phyloP scores from a whole-genome alignment of 2,113 vertebrate species.

The Piaya cayana region DNA sequence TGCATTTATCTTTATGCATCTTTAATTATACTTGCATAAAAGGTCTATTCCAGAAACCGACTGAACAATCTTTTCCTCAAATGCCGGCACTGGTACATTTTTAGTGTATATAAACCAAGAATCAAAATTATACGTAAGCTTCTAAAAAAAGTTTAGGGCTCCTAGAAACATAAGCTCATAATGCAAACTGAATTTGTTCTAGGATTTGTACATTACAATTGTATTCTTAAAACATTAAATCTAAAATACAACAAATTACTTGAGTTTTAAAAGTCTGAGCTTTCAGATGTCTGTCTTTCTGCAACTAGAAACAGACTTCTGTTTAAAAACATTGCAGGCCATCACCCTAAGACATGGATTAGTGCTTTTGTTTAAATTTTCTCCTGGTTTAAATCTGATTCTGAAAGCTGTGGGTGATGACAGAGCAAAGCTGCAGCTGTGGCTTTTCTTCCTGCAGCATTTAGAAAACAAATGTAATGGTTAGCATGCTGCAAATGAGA shows the following conservation, averaged over 20 bases:
- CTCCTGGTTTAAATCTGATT: slow-evolving; percentile 9
- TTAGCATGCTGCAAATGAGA: not conserved
- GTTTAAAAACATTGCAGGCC: not conserved
- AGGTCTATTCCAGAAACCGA: not conserved
- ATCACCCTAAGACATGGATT: not conserved
- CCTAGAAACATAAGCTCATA: not conserved
- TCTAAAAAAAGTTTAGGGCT: not conserved
- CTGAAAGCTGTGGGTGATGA: slow-evolving; percentile 17
- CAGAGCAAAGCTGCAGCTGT: slow-evolving; percentile 54
- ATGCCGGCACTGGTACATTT: not conserved
- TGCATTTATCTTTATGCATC: not conserved
- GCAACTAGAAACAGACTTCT: not conserved
- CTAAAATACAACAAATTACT: not conserved
- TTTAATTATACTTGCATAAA: not conserved
- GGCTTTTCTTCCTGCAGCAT: slow-evolving; percentile 8
- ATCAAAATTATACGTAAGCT: not conserved
- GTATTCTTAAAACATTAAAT: not conserved
- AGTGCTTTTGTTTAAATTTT: slow-evolving; percentile 31
- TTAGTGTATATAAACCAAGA: not conserved
- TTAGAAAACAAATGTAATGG: slow-evolving; percentile 1
- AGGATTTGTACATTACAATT: not conserved
- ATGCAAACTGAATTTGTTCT: not conserved
- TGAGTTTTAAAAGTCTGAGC: not conserved
- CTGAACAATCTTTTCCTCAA: not conserved
- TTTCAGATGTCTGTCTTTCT: not conserved